phyloP scores from a whole-genome alignment of 2,113 vertebrate species.

The Rhizomys pruinosus region DNA sequence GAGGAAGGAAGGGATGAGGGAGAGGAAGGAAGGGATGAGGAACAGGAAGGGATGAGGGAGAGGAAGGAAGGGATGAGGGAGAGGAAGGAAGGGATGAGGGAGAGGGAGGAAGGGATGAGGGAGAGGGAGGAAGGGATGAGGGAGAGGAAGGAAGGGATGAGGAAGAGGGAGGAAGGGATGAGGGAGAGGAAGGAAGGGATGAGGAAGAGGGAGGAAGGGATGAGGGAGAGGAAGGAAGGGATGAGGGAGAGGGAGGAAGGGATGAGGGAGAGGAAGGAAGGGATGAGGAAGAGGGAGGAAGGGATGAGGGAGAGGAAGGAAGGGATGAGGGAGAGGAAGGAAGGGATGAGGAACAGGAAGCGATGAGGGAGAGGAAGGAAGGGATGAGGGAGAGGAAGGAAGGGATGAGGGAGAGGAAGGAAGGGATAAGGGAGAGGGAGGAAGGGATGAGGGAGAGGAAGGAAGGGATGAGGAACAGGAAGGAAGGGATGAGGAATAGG shows the following conservation, averaged over 20 bases:
- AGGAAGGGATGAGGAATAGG: neutral
- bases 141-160: neutral
- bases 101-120: neutral
- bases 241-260: too few species aligned
- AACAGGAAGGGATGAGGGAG: too few species aligned
- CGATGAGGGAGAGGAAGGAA: neutral
- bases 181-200: neutral
- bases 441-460: neutral
- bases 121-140: neutral
- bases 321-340: neutral
- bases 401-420: rapidly evolving
- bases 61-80: neutral
- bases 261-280: neutral
- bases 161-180: too few species aligned
- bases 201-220: neutral
- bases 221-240: neutral
- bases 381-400: neutral
- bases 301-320: neutral
- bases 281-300: neutral
- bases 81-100: rapidly evolving
- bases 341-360: too few species aligned
- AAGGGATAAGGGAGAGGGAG: neutral
- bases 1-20: too few species aligned
- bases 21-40: too few species aligned
- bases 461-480: too few species aligned